Evolutionary conservation across 2,888 invertebrate species (phyloP).

Genomic region (Chrysolina americana): DNA sequence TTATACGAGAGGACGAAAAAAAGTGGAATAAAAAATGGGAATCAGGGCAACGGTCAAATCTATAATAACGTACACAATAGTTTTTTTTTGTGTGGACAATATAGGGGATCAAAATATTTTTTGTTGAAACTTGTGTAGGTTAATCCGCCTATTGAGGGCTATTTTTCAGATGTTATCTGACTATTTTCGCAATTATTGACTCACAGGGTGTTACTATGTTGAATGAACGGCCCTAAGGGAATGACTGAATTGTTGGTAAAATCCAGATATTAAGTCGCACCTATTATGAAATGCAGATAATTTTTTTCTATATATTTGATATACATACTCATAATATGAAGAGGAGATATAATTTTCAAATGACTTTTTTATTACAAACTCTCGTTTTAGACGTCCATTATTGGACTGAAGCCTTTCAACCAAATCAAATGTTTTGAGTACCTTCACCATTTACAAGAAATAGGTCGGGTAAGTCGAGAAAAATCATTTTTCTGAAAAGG

Average conservation of each 20-base stretch:
- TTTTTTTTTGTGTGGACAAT: constrained; percentile 56
- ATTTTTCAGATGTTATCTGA: constrained; percentile 55
- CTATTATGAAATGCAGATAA: too few species aligned
- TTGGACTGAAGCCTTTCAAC: too few species aligned
- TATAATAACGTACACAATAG: constrained; percentile 58
- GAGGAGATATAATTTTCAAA: too few species aligned
- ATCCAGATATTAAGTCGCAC: too few species aligned
- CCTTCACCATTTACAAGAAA: too few species aligned
- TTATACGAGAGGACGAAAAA: constrained; percentile 50
- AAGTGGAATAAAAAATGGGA: constrained; percentile 60
- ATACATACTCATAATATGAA: too few species aligned
- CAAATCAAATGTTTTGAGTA: too few species aligned
- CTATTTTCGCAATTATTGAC: constrained; percentile 30
- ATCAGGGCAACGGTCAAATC: constrained; percentile 66
- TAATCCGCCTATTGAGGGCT: constrained; percentile 60
- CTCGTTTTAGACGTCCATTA: too few species aligned
- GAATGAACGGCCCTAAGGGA: not conserved
- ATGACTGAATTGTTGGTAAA: not conserved
- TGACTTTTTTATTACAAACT: too few species aligned
- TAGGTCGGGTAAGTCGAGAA: too few species aligned
- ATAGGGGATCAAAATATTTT: constrained; percentile 63
- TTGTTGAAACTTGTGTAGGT: constrained; percentile 59
- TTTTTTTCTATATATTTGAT: too few species aligned
- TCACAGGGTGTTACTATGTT: constrained; percentile 5
- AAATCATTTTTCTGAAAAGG: too few species aligned